Conservation (phyloP, 2,113 vertebrate genomes). For the Abramis brama region DNA sequence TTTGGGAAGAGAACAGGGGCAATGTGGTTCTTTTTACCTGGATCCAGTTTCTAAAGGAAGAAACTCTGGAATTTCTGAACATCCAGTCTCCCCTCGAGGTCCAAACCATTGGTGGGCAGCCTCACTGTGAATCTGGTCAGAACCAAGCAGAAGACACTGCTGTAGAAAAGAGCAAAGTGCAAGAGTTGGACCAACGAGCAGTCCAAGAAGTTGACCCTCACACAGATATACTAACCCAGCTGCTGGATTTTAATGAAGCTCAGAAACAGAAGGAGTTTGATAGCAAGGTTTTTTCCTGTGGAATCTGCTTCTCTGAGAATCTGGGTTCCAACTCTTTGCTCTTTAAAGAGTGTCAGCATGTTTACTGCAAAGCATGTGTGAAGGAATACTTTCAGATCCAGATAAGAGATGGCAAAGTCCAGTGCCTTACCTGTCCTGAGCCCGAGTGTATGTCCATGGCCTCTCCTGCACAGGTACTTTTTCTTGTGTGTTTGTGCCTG, state of each 20-base stretch:
- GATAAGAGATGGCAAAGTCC: constrained; percentile 94
- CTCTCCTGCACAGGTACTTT: constrained; percentile 88
- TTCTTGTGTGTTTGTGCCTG: neutral
- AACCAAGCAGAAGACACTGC: constrained; percentile 33
- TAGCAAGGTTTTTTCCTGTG: constrained; percentile 84
- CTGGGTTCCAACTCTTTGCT: constrained; percentile 85
- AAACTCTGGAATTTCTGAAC: constrained; percentile 84
- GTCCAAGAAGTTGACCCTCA: constrained; percentile 82
- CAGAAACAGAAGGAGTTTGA: constrained; percentile 90
- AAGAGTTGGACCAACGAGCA: constrained; percentile 76
- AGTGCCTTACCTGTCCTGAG: constrained; percentile 93
- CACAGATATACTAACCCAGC: constrained; percentile 82
- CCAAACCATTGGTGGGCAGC: neutral
- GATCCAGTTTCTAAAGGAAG: constrained; percentile 97
- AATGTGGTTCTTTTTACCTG: constrained; percentile 92
- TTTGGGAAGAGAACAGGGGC: constrained; percentile 90
- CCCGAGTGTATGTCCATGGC: constrained; percentile 89
- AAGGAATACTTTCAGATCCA: constrained; percentile 94
- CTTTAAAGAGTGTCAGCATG: constrained; percentile 90
- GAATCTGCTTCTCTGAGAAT: constrained; percentile 93
- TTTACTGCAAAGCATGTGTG: constrained; percentile 91
- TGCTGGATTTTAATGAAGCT: constrained; percentile 91
- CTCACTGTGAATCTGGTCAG: neutral
- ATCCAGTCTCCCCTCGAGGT: constrained; percentile 88
- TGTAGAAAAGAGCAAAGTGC: neutral